Evolutionary conservation across 2,113 vertebrate species (phyloP), one percentile per base, ranked within the genome.

Genomic region (Naja naja): DNA sequence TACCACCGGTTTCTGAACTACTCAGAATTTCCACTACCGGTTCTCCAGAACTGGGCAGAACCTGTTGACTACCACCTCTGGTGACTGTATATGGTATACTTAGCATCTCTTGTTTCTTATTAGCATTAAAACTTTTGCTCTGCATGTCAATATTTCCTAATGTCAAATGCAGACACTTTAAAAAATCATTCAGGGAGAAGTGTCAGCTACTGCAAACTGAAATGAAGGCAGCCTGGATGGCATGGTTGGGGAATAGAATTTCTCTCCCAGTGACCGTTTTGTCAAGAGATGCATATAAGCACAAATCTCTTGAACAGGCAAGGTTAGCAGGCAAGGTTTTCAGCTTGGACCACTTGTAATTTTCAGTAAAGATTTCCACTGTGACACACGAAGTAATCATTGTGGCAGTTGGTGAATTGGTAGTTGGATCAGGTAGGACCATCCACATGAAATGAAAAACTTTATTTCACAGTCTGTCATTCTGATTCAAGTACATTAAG

Each of bases 391-490:
- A 96, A 95, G 95, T 96, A 95, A 97, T 97, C 87, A 60, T 90
- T 89, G 93, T 95, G 95, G 95, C 96, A 96, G 92, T 85, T 85
- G 94, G 93, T 94, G 85, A 6, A 92, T 90, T 90, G 96, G 90
- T 43, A 92, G 95, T 45, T 94, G 93, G 91, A 95, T 95, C 87
- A 92, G 93, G 85, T 88, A 93, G 95, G 90, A 90, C 81, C 95
- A 95, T 88, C 95, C 93, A 94, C 0, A 1, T 58, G 90, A 94
- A 96, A 90, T 87, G 93, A 94, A 96, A 95, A 95, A 91, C 95
- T 94, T 95, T 94, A 93, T 97, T 97, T 95, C 95, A 94, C 81
- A 95, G 93, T 94, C 95, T 97, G 96, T 96, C 95, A 94, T 97
- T 96, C 90, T 95, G 95, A 97, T 97, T 97, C 95, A 87, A 94